These are phyloP conservation scores for Okapia johnstoni DNA, from an alignment of 2,113 vertebrate genomes.

Conservation along the genomic window DNA sequence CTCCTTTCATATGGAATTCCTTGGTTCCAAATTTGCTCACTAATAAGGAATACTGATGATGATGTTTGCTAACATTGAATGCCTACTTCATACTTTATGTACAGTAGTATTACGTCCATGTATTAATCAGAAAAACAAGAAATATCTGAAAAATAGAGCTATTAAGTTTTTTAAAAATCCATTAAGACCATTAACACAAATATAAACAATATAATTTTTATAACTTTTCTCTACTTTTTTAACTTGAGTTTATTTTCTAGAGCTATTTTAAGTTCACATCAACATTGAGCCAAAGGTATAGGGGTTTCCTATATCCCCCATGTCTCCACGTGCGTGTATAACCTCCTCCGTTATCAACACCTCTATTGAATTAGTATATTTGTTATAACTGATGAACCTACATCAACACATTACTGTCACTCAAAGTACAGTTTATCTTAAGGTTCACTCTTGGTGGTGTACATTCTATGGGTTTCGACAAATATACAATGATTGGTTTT, in stretches of 20 bases:
- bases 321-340: background rate
- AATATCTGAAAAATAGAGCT: background rate
- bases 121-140: background rate
- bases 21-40: background rate
- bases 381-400: background rate
- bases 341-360: background rate
- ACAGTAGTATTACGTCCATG: background rate
- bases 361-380: background rate
- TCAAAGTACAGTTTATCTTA: background rate
- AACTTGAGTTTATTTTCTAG: background rate
- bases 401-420: background rate
- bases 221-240: background rate
- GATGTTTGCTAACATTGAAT: background rate
- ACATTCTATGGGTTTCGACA: background rate
- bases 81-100: background rate
- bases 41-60: background rate
- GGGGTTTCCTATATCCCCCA: background rate
- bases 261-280: background rate
- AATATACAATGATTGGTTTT: background rate
- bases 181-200: background rate
- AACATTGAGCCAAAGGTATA: background rate
- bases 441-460: background rate
- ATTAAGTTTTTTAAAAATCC: background rate
- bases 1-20: background rate
- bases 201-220: background rate